Evolutionary conservation across 2,888 invertebrate species (phyloP), one percentile per base, ranked within the genome.

Genomic region (Gastrophysa polygoni): DNA sequence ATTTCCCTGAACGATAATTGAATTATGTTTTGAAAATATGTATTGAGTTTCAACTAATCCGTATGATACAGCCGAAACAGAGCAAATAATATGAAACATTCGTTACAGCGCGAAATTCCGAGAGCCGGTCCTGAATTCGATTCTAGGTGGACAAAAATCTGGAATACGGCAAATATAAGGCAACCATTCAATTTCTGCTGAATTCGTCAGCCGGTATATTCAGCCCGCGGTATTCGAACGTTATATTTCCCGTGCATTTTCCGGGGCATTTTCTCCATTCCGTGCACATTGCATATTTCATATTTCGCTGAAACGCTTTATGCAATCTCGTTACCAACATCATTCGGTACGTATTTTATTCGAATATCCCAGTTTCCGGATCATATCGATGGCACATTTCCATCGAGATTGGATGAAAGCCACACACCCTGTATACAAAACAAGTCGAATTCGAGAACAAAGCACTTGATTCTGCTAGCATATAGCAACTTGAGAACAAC

Each of bases 341-440:
- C 67, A 67, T 61, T 46, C 46, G 67, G 4, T n/a, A 14, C 60
- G 65, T 65, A 67, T 65, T 64, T 69, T 64, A 67, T 69, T 67
- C 59, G 67, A 69, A 65, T n/a, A n/a, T 67, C 66, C 63, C 48
- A 52, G 61, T 59, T 65, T 64, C 48, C 57, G 50, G 65, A 68
- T 63, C 51, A 43, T 51, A 63, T 63, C 57, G 52, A 47, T 51
- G 50, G 57, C 49, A 59, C 59, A 56, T 63, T 59, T 59, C 55
- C 55, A 46, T n/a, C 21, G 24, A 62, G 50, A 21, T 34, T 34
- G 21, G 20, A 11, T 3, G 7, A 43, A 32, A 46, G 49, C 51
- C 47, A 6, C n/a, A n/a, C n/a, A 18, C 8, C 18, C 16, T 21
- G 47, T 34, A 32, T 51, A 2, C 18, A 18, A 28, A 24, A 24